Base-by-base conservation (phyloP, 2,888 invertebrate species). In the Xestia sexstrigata region DNA sequence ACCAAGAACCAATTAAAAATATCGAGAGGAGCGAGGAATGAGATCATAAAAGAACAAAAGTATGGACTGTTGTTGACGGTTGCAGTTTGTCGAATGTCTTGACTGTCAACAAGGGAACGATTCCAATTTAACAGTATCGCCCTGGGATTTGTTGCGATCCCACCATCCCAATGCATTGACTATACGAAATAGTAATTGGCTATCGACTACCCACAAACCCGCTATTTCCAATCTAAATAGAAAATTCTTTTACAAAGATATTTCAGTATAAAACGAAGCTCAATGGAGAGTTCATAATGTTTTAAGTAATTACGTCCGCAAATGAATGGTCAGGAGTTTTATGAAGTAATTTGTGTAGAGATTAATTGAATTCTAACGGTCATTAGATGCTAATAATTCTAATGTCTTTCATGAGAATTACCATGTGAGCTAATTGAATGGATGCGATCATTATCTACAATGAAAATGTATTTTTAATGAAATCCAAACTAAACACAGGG, bases 41-140 rank as follows among this genome's bases (percentile, higher is more conserved):
- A n/a, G 63, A 73, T 65, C 65, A 60, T 75, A 78, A 69, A 78
- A 70, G 47, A 73, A 39, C n/a, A 74, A 77, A 67, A 78, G 63
- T 78, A 60, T 5, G 17, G 23, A 49, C 6, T 82, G 52, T 77
- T 62, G 74, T 70, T 62, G 47, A 45, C 62, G 39, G 30, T 30
- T 78, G 76, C 79, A 83, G 73, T 88, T 76, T 76, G 76, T 79
- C 47, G 70, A 58, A 70, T 77, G 74, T 76, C 84, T 86, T 79
- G 72, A 81, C 80, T 86, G 87, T 79, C 85, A 84, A 79, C 85
- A 63, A 66, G 84, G 74, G 82, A 84, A 71, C 49, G 69, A 78
- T 79, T 79, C 79, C 86, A 88, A 88, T 87, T 88, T 82, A 82
- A 78, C 73, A 74, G 82, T 73, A 79, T 82, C 74, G 77, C 63